Base-by-base conservation (phyloP, 2,888 invertebrate species). In the Dendrolimus houi region DNA sequence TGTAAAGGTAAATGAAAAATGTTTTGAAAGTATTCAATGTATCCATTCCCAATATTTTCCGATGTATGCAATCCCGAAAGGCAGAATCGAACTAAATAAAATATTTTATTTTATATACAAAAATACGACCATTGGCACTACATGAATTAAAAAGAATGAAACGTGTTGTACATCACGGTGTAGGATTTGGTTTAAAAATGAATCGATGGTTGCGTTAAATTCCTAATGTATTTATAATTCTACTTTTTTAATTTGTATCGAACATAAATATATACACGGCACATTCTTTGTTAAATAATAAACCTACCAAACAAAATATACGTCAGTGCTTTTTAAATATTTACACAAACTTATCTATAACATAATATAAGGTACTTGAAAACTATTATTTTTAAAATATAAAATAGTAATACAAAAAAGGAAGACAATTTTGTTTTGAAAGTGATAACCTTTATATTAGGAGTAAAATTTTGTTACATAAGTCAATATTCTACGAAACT, bases 181-280 rank as follows among this genome's bases (percentile, higher is more conserved):
- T 83, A 78, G 72, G 78, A 80, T 88, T 88, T 87, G 87, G 87
- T 87, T 83, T 83, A 65, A 71, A 72, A 60, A 65, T 66, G 47
- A 62, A 65, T 64, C 66, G 66, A 69, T 71, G 47, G 12, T 47
- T 47, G 29, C 29, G 29, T 29, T 29, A 29, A 29, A 29, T 29
- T 29, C 29, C 29, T 29, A 29, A 29, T 29, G 29, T 29, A 29
- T 17, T 17, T 17, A 17, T 17, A 29, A 29, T 29, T 29, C 29
- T 29, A 29, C 29, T 29, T 29, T 2, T 29, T 29, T 77, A 71
- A 74, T 85, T 84, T 83, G 81, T 83, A 82, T 83, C 74, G 77
- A 71, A 80, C 69, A 70, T 88, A 63, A 65, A 57, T 68, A 90
- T 88, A 76, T 88, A 90, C 89, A 90, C 85, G 87, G 86, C 86